Evolutionary conservation across 1,140 invertebrate species (phyloP).

Genomic region (Philotrypesis tridentata): DNA sequence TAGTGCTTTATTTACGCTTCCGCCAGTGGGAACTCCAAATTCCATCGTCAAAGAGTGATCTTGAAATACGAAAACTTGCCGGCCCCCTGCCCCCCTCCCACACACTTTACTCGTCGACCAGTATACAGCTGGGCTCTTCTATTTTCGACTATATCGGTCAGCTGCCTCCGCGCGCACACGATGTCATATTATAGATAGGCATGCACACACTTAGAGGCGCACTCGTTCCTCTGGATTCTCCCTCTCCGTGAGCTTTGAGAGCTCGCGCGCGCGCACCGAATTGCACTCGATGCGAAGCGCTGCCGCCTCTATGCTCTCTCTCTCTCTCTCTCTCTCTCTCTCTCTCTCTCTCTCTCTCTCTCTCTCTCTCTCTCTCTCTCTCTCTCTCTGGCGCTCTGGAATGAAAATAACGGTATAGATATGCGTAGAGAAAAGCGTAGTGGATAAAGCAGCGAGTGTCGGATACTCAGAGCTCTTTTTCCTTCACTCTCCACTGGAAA

Average conservation of each 20-base stretch:
- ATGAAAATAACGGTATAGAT: slow-evolving; percentile 36
- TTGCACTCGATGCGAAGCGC: slow-evolving; percentile 10
- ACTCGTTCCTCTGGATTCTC: slow-evolving; percentile 40
- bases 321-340: too few species aligned
- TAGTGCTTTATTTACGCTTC: neutral
- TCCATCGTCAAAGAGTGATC: neutral
- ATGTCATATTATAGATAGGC: neutral
- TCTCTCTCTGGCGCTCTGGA: too few species aligned
- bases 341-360: too few species aligned
- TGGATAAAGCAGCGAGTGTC: neutral
- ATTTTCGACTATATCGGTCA: neutral
- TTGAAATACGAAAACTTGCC: neutral
- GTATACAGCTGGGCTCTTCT: neutral
- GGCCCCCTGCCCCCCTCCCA: too few species aligned
- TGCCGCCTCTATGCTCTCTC: neutral
- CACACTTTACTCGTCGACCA: neutral
- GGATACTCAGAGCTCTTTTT: too few species aligned
- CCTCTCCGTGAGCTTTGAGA: slow-evolving; percentile 23
- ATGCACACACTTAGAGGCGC: neutral
- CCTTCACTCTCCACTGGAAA: too few species aligned
- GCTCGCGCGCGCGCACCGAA: neutral
- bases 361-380: too few species aligned
- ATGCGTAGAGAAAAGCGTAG: neutral
- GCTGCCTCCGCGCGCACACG: neutral
- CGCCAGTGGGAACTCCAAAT: neutral